Conservation (phyloP, 2,888 invertebrate genomes). For the Epinotia nisella region DNA sequence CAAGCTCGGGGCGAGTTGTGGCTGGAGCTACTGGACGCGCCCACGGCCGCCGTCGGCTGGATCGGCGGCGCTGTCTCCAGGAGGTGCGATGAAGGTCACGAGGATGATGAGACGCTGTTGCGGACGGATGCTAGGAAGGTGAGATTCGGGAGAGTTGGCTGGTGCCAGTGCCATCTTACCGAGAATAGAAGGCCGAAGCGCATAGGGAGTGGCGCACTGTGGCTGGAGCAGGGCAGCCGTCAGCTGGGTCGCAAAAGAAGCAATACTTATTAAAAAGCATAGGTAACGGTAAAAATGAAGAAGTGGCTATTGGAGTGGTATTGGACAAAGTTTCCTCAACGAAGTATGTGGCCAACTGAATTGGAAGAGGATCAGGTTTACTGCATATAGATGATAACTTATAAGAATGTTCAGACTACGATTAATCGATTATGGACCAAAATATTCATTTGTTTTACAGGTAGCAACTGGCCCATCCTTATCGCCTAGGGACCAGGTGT, state of each 20-base stretch:
- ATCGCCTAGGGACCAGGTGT: constrained; percentile 57
- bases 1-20: constrained; percentile 74
- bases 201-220: neutral
- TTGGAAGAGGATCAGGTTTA: neutral
- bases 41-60: constrained; percentile 86
- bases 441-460: constrained; percentile 51
- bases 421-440: neutral
- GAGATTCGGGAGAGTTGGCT: constrained; percentile 17
- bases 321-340: neutral
- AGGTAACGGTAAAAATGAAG: neutral
- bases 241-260: too few species aligned
- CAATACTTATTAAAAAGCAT: too few species aligned
- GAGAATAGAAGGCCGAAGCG: too few species aligned
- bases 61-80: constrained; percentile 73
- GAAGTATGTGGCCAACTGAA: neutral
- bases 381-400: too few species aligned
- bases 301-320: neutral
- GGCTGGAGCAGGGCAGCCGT: too few species aligned
- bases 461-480: constrained; percentile 62
- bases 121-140: constrained; percentile 64
- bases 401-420: too few species aligned
- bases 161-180: too few species aligned
- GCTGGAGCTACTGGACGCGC: constrained; percentile 84
- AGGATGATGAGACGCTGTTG: constrained; percentile 66
- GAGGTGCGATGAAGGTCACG: constrained; percentile 57